Evolutionary conservation across 2,797 vertebrate species (phyloP).

Genomic region (Mus minutoides): DNA sequence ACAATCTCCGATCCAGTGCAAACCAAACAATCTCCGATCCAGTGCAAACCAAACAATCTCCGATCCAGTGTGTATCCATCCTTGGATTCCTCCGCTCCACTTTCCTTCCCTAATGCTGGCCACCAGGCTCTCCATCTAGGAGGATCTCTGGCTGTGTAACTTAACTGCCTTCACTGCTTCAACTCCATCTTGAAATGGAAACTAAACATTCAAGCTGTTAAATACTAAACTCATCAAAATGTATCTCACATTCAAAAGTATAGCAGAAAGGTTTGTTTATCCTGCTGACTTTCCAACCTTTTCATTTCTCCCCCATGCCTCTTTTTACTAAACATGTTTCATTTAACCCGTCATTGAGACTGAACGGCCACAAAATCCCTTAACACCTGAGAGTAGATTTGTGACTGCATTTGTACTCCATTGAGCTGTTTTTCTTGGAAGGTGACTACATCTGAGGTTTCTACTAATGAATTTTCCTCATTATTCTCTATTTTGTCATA

Average conservation of each 20-base stretch:
- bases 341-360: neutral
- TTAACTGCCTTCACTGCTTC: constrained; percentile 14
- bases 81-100: neutral
- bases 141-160: constrained; percentile 22
- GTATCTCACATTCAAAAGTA: constrained; percentile 40
- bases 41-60: neutral
- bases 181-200: constrained; percentile 14
- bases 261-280: constrained; percentile 22
- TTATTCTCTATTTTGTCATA: neutral
- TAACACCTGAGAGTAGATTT: constrained; percentile 24
- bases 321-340: constrained; percentile 6
- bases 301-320: constrained; percentile 1
- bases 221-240: constrained; percentile 42
- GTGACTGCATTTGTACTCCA: neutral
- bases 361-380: constrained; percentile 24
- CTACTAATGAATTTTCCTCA: constrained; percentile 10
- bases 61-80: neutral
- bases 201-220: constrained; percentile 15
- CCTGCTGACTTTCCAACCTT: neutral
- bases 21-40: neutral
- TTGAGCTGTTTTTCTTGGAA: constrained; percentile 12
- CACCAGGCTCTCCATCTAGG: neutral
- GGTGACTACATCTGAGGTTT: constrained; percentile 13
- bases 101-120: constrained; percentile 10
- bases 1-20: neutral